Evolutionary conservation across 2,888 invertebrate species (phyloP), one percentile per base, ranked within the genome.

Genomic region (Eupithecia centaureata): DNA sequence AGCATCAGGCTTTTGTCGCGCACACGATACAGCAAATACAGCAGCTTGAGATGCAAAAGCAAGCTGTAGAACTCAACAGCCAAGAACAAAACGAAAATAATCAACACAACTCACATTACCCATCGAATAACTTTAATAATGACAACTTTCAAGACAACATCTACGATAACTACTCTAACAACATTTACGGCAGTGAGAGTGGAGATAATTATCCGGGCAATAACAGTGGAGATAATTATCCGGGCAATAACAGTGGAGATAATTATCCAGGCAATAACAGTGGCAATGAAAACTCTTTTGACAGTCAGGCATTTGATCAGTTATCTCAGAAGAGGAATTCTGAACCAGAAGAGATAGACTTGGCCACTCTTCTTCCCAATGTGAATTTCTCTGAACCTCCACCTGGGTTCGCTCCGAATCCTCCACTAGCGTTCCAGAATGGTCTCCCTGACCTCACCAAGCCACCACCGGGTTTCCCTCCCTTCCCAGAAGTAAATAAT

Each of bases 1-100:
- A 99, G 85, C 99, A 99, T 92, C 97, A 98, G 87, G 97, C 98
- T 13, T 99, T 98, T 86, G 97, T 98, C 13, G 95, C 96, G 68
- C 99, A 99, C 90, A 97, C 98, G 7, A 94, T 97, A 89, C 96
- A 97, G 83, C 98, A 98, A 88, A 97, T 98, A 79, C 96, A 97
- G 80, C 97, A 96, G 78, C 91, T 97, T 61, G 97, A 97, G 83
- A 95, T 96, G 85, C 97, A 97, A 84, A 97, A 96, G 80, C 95
- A 95, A 75, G 94, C 94, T 0, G 85, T 96, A 38, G 95, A 96
- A 93, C 81, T 93, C 89, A 94, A 85, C 78, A 93, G 75, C 72
- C 86, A 86, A 27, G 89, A 92, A 27, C 86, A 85, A 67, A 86
- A 80, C 69, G 87, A 90, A 5, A 81, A 71, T 64, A 85, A 83